phyloP scores from a whole-genome alignment of 2,797 vertebrate species.

The Enteromius paludinosus region DNA sequence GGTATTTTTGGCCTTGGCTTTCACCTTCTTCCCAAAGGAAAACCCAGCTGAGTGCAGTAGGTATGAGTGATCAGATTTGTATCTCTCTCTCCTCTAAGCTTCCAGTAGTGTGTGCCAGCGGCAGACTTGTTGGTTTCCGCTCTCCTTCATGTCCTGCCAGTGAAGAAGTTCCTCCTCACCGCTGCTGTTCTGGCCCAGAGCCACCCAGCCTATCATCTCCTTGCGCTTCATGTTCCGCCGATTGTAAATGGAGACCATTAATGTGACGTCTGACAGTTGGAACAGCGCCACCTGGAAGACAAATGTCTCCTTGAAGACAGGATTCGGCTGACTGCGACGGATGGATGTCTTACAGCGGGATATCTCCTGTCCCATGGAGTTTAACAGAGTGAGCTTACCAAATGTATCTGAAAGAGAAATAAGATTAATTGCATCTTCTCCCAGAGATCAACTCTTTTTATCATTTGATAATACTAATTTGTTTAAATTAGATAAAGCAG shows the following conservation, averaged over 20 bases:
- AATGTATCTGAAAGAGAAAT: conserved; percentile 84
- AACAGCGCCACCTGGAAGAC: conserved; percentile 97
- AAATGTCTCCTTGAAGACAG: conserved; percentile 96
- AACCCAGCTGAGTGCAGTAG: background rate
- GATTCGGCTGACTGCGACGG: conserved; percentile 92
- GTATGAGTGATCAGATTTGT: background rate
- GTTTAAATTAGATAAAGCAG: background rate
- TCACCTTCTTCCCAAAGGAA: background rate
- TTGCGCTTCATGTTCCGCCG: conserved; percentile 94
- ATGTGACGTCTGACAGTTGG: conserved; percentile 94
- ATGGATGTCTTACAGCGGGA: conserved; percentile 94
- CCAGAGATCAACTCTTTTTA: background rate
- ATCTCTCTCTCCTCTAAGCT: conserved; percentile 72
- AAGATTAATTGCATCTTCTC: background rate
- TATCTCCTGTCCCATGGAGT: conserved; percentile 93
- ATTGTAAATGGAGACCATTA: conserved; percentile 92
- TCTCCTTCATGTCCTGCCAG: conserved; percentile 95
- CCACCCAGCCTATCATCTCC: conserved; percentile 97
- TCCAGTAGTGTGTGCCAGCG: conserved; percentile 94
- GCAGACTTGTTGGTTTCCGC: conserved; percentile 86
- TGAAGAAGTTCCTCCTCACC: conserved; percentile 92
- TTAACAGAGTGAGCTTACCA: conserved; percentile 91
- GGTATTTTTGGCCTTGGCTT: conserved; percentile 8
- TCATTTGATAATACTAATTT: background rate
- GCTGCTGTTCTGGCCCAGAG: conserved; percentile 92